These are phyloP conservation scores for Hirudo medicinalis DNA, from an alignment of 1,140 invertebrate species.

Conservation along the genomic window DNA sequence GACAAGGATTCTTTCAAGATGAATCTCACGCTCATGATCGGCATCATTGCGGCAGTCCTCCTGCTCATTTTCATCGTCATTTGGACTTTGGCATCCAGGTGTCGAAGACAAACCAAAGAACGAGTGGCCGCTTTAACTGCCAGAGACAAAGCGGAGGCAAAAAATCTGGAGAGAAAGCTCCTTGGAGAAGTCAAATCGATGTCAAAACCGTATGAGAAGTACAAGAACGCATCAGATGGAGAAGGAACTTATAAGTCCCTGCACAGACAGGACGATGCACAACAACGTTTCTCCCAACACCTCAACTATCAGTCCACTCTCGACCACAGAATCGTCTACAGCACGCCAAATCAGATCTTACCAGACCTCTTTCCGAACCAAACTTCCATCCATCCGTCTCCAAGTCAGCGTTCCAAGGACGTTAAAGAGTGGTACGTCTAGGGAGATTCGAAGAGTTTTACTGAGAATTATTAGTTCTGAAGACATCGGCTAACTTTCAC, in stretches of 20 bases:
- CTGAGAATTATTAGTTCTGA: too few species aligned
- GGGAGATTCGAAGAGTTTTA: background rate
- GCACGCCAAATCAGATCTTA: background rate
- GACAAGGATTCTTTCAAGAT: background rate
- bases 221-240: background rate
- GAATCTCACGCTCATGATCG: constrained; percentile 1
- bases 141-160: constrained; percentile 1
- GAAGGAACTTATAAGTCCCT: background rate
- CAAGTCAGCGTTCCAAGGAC: background rate
- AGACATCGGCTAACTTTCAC: too few species aligned
- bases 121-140: background rate
- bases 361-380: background rate
- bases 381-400: background rate
- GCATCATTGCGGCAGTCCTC: background rate
- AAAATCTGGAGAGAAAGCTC: background rate
- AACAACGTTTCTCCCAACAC: background rate
- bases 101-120: background rate
- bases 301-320: background rate
- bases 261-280: too few species aligned
- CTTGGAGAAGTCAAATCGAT: background rate
- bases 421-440: constrained; percentile 11
- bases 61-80: background rate
- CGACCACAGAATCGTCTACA: background rate
- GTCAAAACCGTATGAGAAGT: background rate
- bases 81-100: background rate